Base-by-base conservation (phyloP, 2,113 vertebrate species). In the Xyliphius kryptos region DNA sequence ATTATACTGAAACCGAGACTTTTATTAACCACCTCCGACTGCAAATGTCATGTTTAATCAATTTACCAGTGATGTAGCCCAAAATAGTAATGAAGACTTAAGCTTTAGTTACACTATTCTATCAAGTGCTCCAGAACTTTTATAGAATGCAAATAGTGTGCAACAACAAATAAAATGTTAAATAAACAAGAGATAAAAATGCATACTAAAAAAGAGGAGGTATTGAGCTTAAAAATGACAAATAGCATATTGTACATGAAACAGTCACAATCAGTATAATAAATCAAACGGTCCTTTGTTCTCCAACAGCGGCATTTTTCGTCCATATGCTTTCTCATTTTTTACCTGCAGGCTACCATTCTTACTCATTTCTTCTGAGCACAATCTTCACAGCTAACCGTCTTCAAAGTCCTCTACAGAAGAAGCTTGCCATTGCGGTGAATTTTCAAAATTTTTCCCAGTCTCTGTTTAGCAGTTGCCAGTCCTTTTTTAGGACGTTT, bases 401-500 rank as follows among this genome's bases (percentile, higher is more conserved):
- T 57, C 69, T 44, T 32, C 61, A 66, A 21, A 9, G 66, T 68
- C 57, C 50, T 67, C 71, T 88, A 93, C 84, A 95, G 85, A 70
- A 95, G 90, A 75, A 95, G 86, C 73, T 93, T 93, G 61, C 91
- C 92, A 17, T 94, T 95, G 72, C 91, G 90, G 70, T 94, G 92
- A 70, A 95, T 93, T 85, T 95, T 95, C 73, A 95, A 86, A 80
- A 95, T 95, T 75, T 92, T 93, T 67, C 92, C 92, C 48, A 95
- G 90, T 80, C 92, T 90, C 78, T 93, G 91, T 80, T 93, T 93
- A 75, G 90, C 87, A 44, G 92, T 95, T 48, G 92, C 92, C 77
- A 95, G 86, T 76, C 92, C 92, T 83, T 95, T 95, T 81, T 92
- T 93, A 81, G 91, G 91, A 68, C 91, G 89, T 77, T 89, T 93